phyloP scores from a whole-genome alignment of 1,140 invertebrate species.

The Drosophila fuyamai region DNA sequence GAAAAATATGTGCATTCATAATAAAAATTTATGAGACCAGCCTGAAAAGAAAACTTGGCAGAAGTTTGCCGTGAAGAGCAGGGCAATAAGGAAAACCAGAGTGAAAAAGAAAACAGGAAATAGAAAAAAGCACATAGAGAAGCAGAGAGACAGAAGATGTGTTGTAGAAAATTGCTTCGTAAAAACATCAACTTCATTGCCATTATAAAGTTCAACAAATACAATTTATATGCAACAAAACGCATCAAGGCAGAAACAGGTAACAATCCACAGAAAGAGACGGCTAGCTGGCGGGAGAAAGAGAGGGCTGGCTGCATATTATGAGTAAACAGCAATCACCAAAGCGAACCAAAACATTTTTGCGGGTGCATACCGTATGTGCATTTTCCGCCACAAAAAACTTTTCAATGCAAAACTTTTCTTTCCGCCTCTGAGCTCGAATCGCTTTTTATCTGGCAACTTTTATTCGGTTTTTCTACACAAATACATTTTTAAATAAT shows the following conservation, averaged over 20 bases:
- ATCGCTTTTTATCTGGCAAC: slow-evolving; percentile 21
- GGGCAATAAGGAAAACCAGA: slow-evolving; percentile 2
- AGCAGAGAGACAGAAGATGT: slow-evolving; percentile 16
- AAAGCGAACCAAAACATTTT: slow-evolving; percentile 40
- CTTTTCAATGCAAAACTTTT: slow-evolving; percentile 32
- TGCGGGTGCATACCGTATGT: slow-evolving; percentile 9
- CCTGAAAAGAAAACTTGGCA: slow-evolving; percentile 48
- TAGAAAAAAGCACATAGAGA: background rate
- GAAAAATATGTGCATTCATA: slow-evolving; percentile 53
- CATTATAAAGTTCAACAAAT: slow-evolving; percentile 55
- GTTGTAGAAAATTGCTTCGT: slow-evolving; percentile 48
- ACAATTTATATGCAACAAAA: slow-evolving; percentile 46
- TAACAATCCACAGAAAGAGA: slow-evolving; percentile 9
- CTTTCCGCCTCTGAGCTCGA: slow-evolving; percentile 9
- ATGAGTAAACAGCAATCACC: slow-evolving; percentile 70
- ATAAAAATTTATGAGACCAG: slow-evolving; percentile 49
- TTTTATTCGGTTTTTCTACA: slow-evolving; percentile 15
- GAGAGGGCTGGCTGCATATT: slow-evolving; percentile 9
- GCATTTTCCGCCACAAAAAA: slow-evolving; percentile 25
- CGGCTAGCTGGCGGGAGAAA: background rate
- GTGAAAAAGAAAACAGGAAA: no score
- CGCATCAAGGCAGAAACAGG: slow-evolving; percentile 27
- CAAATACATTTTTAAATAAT: slow-evolving; percentile 33
- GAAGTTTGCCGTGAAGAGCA: slow-evolving; percentile 15
- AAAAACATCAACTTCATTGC: slow-evolving; percentile 52